Base-by-base conservation (phyloP, 2,888 invertebrate genomes). In the Eupithecia exiguata region DNA sequence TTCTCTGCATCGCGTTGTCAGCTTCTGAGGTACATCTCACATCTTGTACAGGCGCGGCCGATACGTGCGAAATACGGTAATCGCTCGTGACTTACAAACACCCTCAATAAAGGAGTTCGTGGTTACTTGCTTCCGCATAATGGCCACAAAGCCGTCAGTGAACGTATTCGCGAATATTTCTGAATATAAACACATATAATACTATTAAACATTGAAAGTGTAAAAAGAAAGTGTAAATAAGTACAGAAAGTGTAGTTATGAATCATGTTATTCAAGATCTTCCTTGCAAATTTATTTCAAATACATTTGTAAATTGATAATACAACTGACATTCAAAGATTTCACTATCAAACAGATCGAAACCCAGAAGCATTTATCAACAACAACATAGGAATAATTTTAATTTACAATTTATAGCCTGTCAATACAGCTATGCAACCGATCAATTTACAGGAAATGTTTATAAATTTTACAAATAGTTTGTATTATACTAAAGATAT, bases 391-490 rank as follows among this genome's bases (percentile, higher is more conserved):
- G 35, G 7, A 73, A 67, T 69, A 69, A 69, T 72, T 68, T 72
- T 72, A 71, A 76, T 71, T 62, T 36, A 84, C 85, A 88, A 90
- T 90, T 89, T 89, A 91, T 90, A 87, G 84, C 85, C 91, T 91
- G 91, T 90, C 92, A 88, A 88, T 89, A 86, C 83, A 81, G 81
- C 84, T 84, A 84, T 86, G 86, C 85, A 83, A 81, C 80, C 88
- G 90, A 92, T 92, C 88, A 91, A 92, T 92, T 89, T 86, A 85
- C 79, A 62, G 72, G 72, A 74, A 79, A 84, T 85, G 86, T 86
- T 81, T 84, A 82, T 80, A 81, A 82, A 81, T 83, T 79, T 80
- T 84, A 83, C 81, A 82, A 80, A 80, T 81, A 81, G 66, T 72
- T 72, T 74, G 68, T 75, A 71, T 53, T 58, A 58, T 70, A 71